Evolutionary conservation across 2,888 invertebrate genomes (phyloP).

Genomic region (Orchesellides sinensis): DNA sequence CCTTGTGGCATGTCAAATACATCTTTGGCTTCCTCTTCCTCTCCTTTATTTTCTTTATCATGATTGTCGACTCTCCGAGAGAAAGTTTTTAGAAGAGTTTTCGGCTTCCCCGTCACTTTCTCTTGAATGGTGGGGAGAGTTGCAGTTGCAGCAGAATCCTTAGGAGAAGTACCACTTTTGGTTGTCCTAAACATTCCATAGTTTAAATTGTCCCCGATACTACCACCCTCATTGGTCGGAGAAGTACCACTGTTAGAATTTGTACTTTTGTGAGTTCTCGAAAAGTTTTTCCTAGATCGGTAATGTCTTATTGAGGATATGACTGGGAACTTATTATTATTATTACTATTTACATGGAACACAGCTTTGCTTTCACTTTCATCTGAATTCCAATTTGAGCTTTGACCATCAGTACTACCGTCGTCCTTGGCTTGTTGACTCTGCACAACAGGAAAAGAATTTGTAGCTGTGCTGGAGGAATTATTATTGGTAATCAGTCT

Average conservation of each 20-base stretch:
- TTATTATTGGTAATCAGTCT: conserved; percentile 67
- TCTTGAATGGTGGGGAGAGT: conserved; percentile 16
- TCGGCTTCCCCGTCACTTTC: conserved; percentile 20
- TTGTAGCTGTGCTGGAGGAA: conserved; percentile 26
- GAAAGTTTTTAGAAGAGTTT: conserved; percentile 29
- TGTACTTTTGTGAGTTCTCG: conserved; percentile 68
- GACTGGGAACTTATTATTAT: conserved; percentile 69
- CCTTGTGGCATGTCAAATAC: conserved; percentile 53
- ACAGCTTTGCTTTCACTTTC: conserved; percentile 18
- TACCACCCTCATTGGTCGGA: conserved; percentile 15
- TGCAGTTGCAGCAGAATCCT: conserved; percentile 18
- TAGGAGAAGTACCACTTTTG: neutral
- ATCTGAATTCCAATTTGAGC: conserved; percentile 30
- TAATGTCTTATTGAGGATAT: conserved; percentile 74
- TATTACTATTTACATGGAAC: conserved; percentile 65
- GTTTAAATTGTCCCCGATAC: conserved; percentile 6
- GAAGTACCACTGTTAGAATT: conserved; percentile 31
- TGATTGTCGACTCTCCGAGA: conserved; percentile 8
- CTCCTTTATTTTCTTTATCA: neutral
- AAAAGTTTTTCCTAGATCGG: conserved; percentile 74
- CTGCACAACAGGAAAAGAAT: conserved; percentile 26
- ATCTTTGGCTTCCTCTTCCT: conserved; percentile 1
- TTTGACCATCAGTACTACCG: conserved; percentile 12
- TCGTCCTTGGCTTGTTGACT: conserved; percentile 45
- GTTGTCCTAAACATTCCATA: conserved; percentile 8